Conservation (phyloP, 2,888 invertebrate genomes). For the Barypeithes pellucidus region DNA sequence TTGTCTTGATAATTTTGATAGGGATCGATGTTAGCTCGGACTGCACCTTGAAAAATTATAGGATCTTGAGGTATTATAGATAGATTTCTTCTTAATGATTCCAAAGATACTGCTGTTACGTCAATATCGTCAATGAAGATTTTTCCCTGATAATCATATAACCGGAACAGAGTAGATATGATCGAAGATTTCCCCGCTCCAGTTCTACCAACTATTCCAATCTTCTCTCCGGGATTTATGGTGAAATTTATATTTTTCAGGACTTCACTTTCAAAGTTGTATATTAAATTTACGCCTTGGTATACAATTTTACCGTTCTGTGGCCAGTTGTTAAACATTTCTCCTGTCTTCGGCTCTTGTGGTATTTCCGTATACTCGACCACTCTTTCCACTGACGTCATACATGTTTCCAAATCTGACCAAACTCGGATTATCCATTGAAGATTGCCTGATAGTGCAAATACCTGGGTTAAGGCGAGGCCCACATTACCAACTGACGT, state of each 20-base stretch:
- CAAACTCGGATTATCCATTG: constrained; percentile 83
- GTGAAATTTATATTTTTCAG: constrained; percentile 79
- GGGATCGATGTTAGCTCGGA: constrained; percentile 91
- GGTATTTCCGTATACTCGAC: constrained; percentile 69
- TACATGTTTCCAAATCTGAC: constrained; percentile 84
- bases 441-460: constrained; percentile 80
- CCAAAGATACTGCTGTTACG: constrained; percentile 79
- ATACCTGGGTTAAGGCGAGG: constrained; percentile 85
- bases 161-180: constrained; percentile 83
- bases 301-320: constrained; percentile 79
- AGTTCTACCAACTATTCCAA: constrained; percentile 86
- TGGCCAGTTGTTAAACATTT: constrained; percentile 81
- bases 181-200: constrained; percentile 87
- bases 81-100: constrained; percentile 81
- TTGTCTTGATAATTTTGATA: constrained; percentile 84
- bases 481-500: constrained; percentile 58
- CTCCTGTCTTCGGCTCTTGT: constrained; percentile 61
- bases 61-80: constrained; percentile 90
- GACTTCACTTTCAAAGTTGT: constrained; percentile 81
- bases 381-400: constrained; percentile 91
- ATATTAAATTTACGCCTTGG: constrained; percentile 79
- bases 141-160: constrained; percentile 83
- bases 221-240: constrained; percentile 80
- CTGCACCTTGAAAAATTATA: constrained; percentile 82
- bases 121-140: constrained; percentile 86